Evolutionary conservation across 2,888 invertebrate species (phyloP).

Genomic region (Drosophila greeni): DNA sequence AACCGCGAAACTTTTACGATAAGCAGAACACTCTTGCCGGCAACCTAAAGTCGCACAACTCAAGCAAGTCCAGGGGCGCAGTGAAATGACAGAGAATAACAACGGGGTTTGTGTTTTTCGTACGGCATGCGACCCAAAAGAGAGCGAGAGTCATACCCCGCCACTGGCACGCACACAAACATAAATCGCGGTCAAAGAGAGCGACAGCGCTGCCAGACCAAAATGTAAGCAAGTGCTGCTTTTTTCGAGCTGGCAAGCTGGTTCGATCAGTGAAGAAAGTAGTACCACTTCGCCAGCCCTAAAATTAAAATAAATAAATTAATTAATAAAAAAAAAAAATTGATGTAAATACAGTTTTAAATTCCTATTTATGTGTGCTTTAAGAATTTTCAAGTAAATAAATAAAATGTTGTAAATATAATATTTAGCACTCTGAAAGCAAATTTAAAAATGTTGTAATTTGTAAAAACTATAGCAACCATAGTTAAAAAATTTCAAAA

Average conservation of each 20-base stretch:
- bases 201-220: conserved; percentile 52
- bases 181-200: conserved; percentile 30
- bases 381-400: background rate
- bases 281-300: conserved; percentile 4
- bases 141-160: conserved; percentile 4
- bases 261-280: conserved; percentile 38
- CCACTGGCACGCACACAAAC: conserved; percentile 46
- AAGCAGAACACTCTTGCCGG: conserved; percentile 42
- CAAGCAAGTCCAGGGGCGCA: conserved; percentile 16
- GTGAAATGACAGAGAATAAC: background rate
- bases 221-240: conserved; percentile 25
- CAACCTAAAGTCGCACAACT: conserved; percentile 17
- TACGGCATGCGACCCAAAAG: background rate
- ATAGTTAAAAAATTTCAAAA: background rate
- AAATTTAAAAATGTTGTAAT: too few species aligned
- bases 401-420: too few species aligned
- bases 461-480: too few species aligned
- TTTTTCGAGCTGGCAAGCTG: conserved; percentile 46
- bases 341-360: background rate
- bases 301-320: background rate
- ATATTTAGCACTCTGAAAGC: too few species aligned
- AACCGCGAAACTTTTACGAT: background rate
- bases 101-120: conserved; percentile 26
- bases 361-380: background rate
- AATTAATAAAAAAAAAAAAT: background rate